Evolutionary conservation across 2,113 vertebrate genomes (phyloP), one percentile per base, ranked within the genome.

Genomic region (Scopus umbretta): DNA sequence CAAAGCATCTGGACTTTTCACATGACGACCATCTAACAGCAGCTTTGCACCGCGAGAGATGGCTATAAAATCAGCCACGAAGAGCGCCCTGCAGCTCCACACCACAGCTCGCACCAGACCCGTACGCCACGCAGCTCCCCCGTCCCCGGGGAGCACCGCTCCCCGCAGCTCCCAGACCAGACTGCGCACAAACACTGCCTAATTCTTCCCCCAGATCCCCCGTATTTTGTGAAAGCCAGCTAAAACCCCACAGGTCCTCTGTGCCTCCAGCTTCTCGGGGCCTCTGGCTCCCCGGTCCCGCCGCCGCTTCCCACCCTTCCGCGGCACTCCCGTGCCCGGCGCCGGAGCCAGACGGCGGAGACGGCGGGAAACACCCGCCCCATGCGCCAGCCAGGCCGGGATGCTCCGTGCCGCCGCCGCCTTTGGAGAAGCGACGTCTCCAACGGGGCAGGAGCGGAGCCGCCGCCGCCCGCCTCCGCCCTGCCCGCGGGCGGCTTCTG

Each of bases 21-120:
- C 20, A 68, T 16, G 4, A 63, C 1, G 23, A 75, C 19, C 34
- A 15, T 3, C 36, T 12, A 29, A 6, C 17, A 36, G 32, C 40
- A 40, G n/a, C 9, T 55, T 12, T 7, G 55, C 25, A 20, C n/a
- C 2, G 26, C 50, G 11, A 32, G 9, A 3, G 9, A 10, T 0
- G 15, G 34, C 63, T 61, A 7, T 0, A 65, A 65, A 78, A 36
- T 2, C 58, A 72, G 9, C 26, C n/a, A 49, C 3, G 2, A n/a
- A 20, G 68, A 42, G 12, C 12, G 16, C 62, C 34, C 32, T 21
- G 42, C 13, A 43, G 34, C 42, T 68, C 21, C 68, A 8, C 43
- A 8, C 14, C 13, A 12, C 27, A 3, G 5, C 29, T 38, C 16
- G 7, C 45, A 11, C 22, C 49, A 29, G n/a, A 32, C 53, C 12